Evolutionary conservation across 2,797 vertebrate genomes (phyloP).

Genomic region (Cyprinodon diabolis): DNA sequence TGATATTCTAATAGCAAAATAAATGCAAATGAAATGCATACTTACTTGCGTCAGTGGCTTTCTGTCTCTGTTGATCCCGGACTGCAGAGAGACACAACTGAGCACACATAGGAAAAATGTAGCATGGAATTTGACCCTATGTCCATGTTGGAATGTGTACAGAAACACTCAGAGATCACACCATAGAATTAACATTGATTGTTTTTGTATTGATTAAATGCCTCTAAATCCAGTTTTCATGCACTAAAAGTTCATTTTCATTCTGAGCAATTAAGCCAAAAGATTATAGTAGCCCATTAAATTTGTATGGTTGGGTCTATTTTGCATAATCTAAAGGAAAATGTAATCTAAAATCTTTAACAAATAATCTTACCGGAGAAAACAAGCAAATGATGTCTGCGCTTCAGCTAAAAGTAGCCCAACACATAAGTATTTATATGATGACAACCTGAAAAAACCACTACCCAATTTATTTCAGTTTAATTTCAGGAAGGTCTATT

Average conservation of each 20-base stretch:
- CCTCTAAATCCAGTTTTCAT: conserved; percentile 1
- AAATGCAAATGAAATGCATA: conserved; percentile 13
- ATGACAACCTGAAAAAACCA: background rate
- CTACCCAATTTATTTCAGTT: background rate
- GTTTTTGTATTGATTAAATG: conserved; percentile 18
- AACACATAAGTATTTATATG: background rate
- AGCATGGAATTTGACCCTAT: conserved; percentile 70
- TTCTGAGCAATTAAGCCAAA: background rate
- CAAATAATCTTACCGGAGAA: background rate
- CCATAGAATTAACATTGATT: conserved; percentile 13
- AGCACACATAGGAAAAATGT: conserved; percentile 12
- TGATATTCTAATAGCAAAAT: background rate
- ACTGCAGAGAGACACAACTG: conserved; percentile 8
- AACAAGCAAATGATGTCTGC: background rate
- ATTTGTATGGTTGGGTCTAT: background rate
- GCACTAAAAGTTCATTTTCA: conserved; percentile 1
- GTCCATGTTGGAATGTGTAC: conserved; percentile 62
- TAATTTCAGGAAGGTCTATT: background rate
- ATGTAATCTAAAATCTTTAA: background rate
- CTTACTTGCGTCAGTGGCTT: conserved; percentile 33
- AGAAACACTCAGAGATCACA: conserved; percentile 7
- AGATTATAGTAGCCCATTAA: background rate
- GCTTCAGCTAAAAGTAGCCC: background rate
- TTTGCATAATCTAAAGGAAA: background rate
- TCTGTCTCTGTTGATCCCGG: conserved; percentile 1